phyloP scores from a whole-genome alignment of 2,113 vertebrate genomes.

The Pseudorhombus dupliciocellatus region DNA sequence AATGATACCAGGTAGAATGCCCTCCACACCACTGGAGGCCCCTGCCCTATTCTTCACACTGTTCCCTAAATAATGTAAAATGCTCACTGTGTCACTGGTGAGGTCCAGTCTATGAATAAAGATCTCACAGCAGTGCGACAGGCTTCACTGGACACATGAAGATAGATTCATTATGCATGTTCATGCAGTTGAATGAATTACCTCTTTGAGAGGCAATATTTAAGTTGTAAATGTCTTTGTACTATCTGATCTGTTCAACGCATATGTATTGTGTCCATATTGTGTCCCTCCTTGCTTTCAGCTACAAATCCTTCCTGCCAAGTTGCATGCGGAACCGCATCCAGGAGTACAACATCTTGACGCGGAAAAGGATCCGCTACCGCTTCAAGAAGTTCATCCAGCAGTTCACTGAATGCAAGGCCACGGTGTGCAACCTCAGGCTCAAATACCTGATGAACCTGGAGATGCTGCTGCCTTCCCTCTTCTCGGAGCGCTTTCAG shows the following conservation, averaged over 20 bases:
- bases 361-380: slow-evolving; percentile 94
- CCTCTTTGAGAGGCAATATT: slow-evolving; percentile 14
- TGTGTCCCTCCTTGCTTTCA: slow-evolving; percentile 58
- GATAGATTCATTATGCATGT: slow-evolving; percentile 24
- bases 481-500: slow-evolving; percentile 91
- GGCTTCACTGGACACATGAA: background rate
- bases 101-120: background rate
- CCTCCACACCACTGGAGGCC: too few relatives aligned
- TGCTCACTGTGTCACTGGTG: background rate
- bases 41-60: background rate
- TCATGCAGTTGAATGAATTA: slow-evolving; percentile 25
- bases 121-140: slow-evolving; percentile 2
- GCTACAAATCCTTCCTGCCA: slow-evolving; percentile 96
- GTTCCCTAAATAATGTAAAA: background rate
- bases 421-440: slow-evolving; percentile 90
- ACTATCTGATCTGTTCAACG: slow-evolving; percentile 6
- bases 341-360: slow-evolving; percentile 94
- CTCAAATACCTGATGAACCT: slow-evolving; percentile 97
- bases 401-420: slow-evolving; percentile 92
- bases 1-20: slow-evolving; percentile 86
- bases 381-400: slow-evolving; percentile 94
- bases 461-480: slow-evolving; percentile 89
- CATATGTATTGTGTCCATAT: background rate
- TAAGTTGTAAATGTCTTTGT: background rate
- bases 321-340: slow-evolving; percentile 88